These are phyloP conservation scores for Drosophila austrosaltans DNA, from an alignment of 2,888 invertebrate genomes.

Conservation along the genomic window DNA sequence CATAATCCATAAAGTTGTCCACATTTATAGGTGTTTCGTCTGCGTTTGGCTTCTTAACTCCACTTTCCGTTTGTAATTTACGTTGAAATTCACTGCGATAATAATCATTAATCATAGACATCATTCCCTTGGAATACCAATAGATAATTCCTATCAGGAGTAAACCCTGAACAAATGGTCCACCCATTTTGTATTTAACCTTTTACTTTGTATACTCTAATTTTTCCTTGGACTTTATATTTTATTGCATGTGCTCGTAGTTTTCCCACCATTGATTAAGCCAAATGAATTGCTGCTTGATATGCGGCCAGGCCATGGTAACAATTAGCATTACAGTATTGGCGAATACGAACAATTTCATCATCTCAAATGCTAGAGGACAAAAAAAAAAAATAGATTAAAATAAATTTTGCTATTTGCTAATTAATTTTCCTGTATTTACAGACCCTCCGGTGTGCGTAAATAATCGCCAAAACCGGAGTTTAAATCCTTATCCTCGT, in stretches of 20 bases:
- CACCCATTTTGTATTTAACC: constrained; percentile 85
- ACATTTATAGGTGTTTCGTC: constrained; percentile 52
- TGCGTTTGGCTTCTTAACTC: constrained; percentile 19
- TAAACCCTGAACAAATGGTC: constrained; percentile 86
- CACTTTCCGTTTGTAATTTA: constrained; percentile 61
- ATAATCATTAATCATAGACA: constrained; percentile 90
- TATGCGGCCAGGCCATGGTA: constrained; percentile 89
- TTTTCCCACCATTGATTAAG: constrained; percentile 84
- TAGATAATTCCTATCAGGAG: constrained; percentile 88
- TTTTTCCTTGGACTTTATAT: constrained; percentile 19
- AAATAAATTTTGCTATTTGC: not conserved
- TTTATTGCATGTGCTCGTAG: constrained; percentile 47
- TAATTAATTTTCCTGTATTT: constrained; percentile 29
- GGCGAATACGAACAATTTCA: constrained; percentile 91
- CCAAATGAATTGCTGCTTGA: constrained; percentile 85
- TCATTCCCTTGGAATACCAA: constrained; percentile 86
- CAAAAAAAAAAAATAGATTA: not conserved
- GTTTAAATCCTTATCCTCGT: constrained; percentile 80
- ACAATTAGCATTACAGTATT: constrained; percentile 89
- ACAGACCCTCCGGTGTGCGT: constrained; percentile 82
- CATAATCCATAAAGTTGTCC: constrained; percentile 74
- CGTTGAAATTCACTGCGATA: constrained; percentile 89
- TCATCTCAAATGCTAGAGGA: constrained; percentile 86
- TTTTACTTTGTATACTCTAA: not conserved
- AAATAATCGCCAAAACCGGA: constrained; percentile 83